Conservation (phyloP, 2,797 vertebrate genomes). For the Pseudomugil gertrudae region DNA sequence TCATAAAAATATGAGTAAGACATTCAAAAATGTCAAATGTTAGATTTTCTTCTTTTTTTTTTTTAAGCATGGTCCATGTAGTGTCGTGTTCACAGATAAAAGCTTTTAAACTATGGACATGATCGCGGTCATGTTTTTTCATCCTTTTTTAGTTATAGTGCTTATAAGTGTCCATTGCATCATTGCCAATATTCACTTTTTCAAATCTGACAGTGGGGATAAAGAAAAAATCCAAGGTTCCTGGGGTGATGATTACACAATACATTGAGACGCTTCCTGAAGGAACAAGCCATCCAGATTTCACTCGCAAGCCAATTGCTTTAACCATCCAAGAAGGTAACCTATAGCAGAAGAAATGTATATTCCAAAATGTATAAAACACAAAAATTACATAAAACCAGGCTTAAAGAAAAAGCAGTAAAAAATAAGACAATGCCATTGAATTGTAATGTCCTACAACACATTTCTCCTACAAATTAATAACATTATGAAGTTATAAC, state of each 20-base stretch:
- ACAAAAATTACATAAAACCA: slow-evolving; percentile 3
- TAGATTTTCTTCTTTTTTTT: slow-evolving; percentile 57
- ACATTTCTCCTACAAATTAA: too few relatives aligned
- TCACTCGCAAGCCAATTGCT: slow-evolving; percentile 86
- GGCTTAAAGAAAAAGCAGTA: slow-evolving; percentile 2
- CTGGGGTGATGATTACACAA: slow-evolving; percentile 85
- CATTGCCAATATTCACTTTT: slow-evolving; percentile 46
- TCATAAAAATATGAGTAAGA: slow-evolving; percentile 34
- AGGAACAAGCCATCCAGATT: slow-evolving; percentile 86
- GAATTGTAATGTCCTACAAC: too few relatives aligned
- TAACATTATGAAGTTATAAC: neutral
- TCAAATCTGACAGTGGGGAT: slow-evolving; percentile 63
- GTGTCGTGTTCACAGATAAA: slow-evolving; percentile 30
- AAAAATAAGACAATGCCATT: neutral
- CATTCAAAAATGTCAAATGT: slow-evolving; percentile 62
- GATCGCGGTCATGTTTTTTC: neutral
- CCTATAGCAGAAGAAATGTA: slow-evolving; percentile 3
- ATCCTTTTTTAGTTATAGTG: neutral
- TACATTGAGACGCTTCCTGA: slow-evolving; percentile 83
- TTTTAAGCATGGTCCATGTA: slow-evolving; percentile 36
- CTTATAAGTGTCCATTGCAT: slow-evolving; percentile 15
- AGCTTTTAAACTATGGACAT: slow-evolving; percentile 16
- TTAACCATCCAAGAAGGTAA: slow-evolving; percentile 87
- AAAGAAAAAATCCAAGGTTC: slow-evolving; percentile 82
- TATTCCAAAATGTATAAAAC: neutral